Conservation (phyloP, 37 sponge, comb jelly and placozoan species). For the Halichondria panicea region DNA sequence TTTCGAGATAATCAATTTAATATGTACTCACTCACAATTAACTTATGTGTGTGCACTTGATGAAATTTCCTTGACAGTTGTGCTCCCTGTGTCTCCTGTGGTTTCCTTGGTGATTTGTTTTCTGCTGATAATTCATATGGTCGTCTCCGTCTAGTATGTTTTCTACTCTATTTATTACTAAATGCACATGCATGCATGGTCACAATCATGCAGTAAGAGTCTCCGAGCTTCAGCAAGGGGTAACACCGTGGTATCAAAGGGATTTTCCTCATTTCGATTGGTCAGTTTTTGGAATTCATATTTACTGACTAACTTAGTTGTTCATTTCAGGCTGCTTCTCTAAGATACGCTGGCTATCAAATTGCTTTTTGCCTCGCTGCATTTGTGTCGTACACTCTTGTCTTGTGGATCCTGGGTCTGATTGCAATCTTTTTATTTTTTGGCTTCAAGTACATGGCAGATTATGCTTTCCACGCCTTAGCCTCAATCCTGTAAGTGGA, state of each 20-base stretch:
- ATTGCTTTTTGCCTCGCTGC: background rate
- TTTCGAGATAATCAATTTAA: no score
- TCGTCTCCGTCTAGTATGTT: background rate
- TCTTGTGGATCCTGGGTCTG: background rate
- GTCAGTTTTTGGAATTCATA: background rate
- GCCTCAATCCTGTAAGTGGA: no score
- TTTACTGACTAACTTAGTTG: background rate
- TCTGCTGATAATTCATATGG: conserved; percentile 1
- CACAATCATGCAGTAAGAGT: no score
- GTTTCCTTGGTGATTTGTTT: background rate
- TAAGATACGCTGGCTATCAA: conserved; percentile 21
- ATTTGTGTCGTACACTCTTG: background rate
- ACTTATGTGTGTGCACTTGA: no score
- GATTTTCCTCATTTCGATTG: no score
- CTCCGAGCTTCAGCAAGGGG: no score
- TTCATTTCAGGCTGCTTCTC: background rate
- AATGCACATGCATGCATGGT: no score
- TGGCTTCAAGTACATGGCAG: background rate
- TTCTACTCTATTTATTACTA: no score
- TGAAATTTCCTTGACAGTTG: no score
- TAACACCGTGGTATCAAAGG: no score
- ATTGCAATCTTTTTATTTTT: background rate
- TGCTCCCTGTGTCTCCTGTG: background rate
- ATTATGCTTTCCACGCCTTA: no score
- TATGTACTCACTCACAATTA: no score